Evolutionary conservation across 2,888 invertebrate species (phyloP).

Genomic region (Bugulina stolonifera): DNA sequence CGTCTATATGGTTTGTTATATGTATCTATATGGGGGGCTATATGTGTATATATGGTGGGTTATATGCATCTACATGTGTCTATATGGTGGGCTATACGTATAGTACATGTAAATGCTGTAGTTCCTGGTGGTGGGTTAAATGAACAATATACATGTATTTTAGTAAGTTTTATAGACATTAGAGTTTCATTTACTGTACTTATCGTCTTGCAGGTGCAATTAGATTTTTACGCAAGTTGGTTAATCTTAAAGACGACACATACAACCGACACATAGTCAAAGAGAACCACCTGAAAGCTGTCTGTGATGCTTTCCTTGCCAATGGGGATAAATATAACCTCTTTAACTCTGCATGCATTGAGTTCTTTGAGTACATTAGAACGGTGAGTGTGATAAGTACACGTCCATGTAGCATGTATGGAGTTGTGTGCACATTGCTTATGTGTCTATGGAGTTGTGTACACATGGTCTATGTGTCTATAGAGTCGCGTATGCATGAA

Average conservation of each 20-base stretch:
- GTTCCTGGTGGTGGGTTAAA: too few relatives aligned
- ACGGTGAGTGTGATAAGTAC: slow-evolving; percentile 56
- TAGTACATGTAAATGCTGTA: too few relatives aligned
- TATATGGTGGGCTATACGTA: too few relatives aligned
- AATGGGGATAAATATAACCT: slow-evolving; percentile 98
- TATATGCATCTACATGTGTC: too few relatives aligned
- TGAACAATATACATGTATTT: too few relatives aligned
- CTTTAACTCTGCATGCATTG: slow-evolving; percentile 95
- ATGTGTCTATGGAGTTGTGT: background rate
- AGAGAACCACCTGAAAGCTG: slow-evolving; percentile 87
- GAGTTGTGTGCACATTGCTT: background rate
- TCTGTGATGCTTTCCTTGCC: slow-evolving; percentile 88
- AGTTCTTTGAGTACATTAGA: slow-evolving; percentile 98
- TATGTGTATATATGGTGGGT: too few relatives aligned
- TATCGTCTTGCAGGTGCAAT: slow-evolving; percentile 70
- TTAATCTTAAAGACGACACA: slow-evolving; percentile 95
- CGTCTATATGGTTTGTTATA: background rate
- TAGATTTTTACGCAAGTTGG: slow-evolving; percentile 92
- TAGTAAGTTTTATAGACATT: too few relatives aligned
- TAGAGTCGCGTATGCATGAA: too few relatives aligned
- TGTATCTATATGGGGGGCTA: too few relatives aligned
- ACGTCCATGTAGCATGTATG: background rate
- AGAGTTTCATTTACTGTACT: too few relatives aligned
- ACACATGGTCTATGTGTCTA: too few relatives aligned
- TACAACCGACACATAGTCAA: slow-evolving; percentile 93